Conservation (phyloP, 2,797 vertebrate species). For the Coccyzus lansbergi region DNA sequence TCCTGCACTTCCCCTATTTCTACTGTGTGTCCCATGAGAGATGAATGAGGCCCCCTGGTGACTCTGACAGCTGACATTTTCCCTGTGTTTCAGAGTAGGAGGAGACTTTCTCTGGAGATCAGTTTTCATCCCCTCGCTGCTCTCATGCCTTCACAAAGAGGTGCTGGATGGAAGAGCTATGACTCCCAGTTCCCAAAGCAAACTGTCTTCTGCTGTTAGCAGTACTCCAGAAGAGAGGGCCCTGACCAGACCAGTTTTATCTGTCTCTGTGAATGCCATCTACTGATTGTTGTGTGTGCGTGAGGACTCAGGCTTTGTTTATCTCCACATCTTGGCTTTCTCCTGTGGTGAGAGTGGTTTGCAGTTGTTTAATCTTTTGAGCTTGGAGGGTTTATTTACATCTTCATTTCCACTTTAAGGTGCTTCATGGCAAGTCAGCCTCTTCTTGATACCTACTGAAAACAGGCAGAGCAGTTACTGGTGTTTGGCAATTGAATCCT, state of each 20-base stretch:
- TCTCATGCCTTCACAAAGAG: neutral
- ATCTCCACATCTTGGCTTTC: neutral
- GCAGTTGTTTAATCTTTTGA: conserved; percentile 21
- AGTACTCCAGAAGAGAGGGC: neutral
- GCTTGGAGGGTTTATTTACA: conserved; percentile 25
- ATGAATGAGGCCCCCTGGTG: neutral
- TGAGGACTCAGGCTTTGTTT: neutral
- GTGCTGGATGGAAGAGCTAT: neutral
- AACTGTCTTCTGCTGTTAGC: neutral
- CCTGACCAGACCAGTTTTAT: neutral
- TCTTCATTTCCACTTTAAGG: conserved; percentile 4
- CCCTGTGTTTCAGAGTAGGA: neutral
- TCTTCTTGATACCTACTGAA: neutral
- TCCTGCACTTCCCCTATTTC: fast-evolving
- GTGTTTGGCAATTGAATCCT: neutral
- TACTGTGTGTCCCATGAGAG: fast-evolving
- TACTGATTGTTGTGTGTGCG: neutral
- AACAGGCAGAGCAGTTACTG: neutral
- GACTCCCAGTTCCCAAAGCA: neutral
- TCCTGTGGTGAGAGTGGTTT: neutral
- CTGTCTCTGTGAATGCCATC: neutral
- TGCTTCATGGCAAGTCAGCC: neutral
- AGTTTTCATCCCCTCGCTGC: no score
- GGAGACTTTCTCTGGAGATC: neutral
- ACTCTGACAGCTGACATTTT: neutral